phyloP scores from a whole-genome alignment of 2,888 invertebrate species.

The Barypeithes pellucidus region DNA sequence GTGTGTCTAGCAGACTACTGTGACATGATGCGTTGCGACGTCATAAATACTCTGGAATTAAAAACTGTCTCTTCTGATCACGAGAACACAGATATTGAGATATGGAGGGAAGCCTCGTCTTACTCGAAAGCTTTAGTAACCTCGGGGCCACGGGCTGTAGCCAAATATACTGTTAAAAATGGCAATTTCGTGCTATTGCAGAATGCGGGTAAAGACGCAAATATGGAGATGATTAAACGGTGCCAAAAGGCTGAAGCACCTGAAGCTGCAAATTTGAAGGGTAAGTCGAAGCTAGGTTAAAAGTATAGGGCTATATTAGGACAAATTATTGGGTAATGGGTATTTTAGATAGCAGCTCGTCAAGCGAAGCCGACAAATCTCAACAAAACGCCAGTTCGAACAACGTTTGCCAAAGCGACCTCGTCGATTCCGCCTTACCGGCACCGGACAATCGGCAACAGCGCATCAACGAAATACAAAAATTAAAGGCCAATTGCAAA shows the following conservation, averaged over 20 bases:
- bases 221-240: constrained; percentile 58
- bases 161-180: constrained; percentile 66
- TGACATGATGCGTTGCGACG: constrained; percentile 96
- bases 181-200: constrained; percentile 61
- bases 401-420: constrained; percentile 75
- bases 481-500: constrained; percentile 85
- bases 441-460: constrained; percentile 79
- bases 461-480: constrained; percentile 80
- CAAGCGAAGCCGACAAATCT: constrained; percentile 65
- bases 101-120: constrained; percentile 87
- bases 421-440: constrained; percentile 82
- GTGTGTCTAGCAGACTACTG: constrained; percentile 96
- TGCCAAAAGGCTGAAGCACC: constrained; percentile 67
- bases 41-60: constrained; percentile 83
- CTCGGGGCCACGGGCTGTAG: constrained; percentile 68
- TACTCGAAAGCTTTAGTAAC: constrained; percentile 77
- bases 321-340: not conserved
- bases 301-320: too few species aligned
- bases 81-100: constrained; percentile 85
- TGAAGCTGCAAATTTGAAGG: constrained; percentile 59
- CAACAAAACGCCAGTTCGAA: constrained; percentile 65
- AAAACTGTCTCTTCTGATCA: constrained; percentile 78
- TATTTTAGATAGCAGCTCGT: constrained; percentile 55
- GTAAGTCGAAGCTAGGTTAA: constrained; percentile 53
- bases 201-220: constrained; percentile 47